Conservation (phyloP, 2,797 vertebrate genomes). For the Muscicapa comitata region DNA sequence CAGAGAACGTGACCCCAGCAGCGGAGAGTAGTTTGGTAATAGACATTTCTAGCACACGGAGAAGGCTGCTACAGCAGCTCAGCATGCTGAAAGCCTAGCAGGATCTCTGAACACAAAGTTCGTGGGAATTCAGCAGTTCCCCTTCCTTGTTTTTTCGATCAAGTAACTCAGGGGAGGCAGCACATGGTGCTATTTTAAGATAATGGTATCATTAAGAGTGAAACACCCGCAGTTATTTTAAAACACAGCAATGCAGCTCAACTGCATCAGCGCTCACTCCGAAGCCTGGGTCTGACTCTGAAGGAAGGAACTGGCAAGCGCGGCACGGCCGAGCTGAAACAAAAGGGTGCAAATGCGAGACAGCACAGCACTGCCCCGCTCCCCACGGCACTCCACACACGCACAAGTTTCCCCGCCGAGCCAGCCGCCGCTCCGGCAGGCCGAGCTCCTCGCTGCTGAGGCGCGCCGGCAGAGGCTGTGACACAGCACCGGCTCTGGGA, state of each 20-base stretch:
- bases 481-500: not conserved
- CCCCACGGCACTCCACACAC: not conserved
- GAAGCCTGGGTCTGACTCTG: not conserved
- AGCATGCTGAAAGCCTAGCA: not conserved
- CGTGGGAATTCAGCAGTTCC: not conserved
- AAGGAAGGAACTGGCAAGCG: not conserved
- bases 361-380: not conserved
- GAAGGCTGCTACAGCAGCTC: not conserved
- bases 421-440: not conserved
- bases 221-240: not conserved
- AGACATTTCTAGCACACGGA: not conserved
- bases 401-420: not conserved
- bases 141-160: not conserved
- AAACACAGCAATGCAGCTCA: not conserved
- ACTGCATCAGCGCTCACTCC: not conserved
- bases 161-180: not conserved
- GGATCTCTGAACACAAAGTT: not conserved
- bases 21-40: fast-evolving
- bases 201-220: not conserved
- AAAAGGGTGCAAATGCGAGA: not conserved
- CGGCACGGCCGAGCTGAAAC: not conserved
- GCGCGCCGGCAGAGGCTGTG: not conserved
- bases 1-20: not conserved
- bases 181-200: not conserved
- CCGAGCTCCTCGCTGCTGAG: not conserved